Conservation (phyloP, 2,113 vertebrate genomes). For the Todiramphus saurophagus region DNA sequence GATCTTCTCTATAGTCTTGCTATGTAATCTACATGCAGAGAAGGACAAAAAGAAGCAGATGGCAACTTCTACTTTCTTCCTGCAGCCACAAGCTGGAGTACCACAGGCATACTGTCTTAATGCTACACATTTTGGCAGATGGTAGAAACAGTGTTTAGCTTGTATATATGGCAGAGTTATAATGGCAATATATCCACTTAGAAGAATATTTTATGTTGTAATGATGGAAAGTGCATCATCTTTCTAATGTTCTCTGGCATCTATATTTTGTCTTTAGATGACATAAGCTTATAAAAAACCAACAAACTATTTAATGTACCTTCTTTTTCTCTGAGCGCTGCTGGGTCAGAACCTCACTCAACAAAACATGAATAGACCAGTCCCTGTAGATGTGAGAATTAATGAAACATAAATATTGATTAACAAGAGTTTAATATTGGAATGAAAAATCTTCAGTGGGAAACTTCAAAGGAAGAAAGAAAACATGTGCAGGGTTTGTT, state of each 20-base stretch:
- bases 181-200: not conserved
- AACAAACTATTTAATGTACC: not conserved
- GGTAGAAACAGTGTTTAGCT: not conserved
- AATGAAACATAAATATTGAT: not conserved
- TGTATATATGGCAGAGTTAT: not conserved
- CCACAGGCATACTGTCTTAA: not conserved
- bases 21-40: not conserved
- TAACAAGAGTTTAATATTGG: not conserved
- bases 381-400: not conserved
- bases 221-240: not conserved
- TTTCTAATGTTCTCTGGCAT: not conserved
- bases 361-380: not conserved
- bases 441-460: not conserved
- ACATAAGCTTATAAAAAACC: not conserved
- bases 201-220: not conserved
- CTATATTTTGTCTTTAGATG: not conserved
- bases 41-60: slow-evolving; percentile 22
- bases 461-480: not conserved
- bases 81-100: not conserved
- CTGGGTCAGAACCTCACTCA: not conserved
- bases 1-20: not conserved
- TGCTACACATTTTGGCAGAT: not conserved
- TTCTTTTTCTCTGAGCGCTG: not conserved
- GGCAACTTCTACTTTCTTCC: not conserved
- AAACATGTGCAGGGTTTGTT: not conserved